Base-by-base conservation (phyloP, 1,140 invertebrate genomes). In the Bicyclus anynana region DNA sequence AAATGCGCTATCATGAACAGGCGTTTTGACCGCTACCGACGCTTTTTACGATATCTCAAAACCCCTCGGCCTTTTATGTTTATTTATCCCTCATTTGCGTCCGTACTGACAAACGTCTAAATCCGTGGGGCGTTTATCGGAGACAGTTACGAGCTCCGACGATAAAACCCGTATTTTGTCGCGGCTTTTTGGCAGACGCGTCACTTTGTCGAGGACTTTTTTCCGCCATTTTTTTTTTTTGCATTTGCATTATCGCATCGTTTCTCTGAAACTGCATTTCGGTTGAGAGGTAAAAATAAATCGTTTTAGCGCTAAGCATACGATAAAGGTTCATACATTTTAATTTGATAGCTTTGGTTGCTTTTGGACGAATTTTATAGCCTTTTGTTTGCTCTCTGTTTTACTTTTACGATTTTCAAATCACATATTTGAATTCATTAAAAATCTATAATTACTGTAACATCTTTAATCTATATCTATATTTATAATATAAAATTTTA, bases 161-260 rank as follows among this genome's bases (percentile, higher is more conserved):
- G 72, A 74, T 76, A 80, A 77, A 65, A 59, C 35, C 53, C 56
- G 54, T 63, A 65, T 65, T 77, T 71, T 71, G 65, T 69, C 58
- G 65, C 57, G 53, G 51, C 46, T 57, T 74, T 65, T 73, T 75
- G 72, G 68, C 74, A 74, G 55, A 56, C 56, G 55, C 56, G 62
- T 71, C 68, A 60, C 62, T 69, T 67, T 73, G 67, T 70, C 63
- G 46, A 44, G 44, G 37, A 35, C 66, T 65, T 59, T 53, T 72
- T 67, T 57, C n/a, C n/a, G n/a, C n/a, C n/a, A n/a, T n/a, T 57
- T 44, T 12, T 33, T 47, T 52, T 2, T 33, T 47, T 52, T 14
- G 18, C 27, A 62, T 65, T 67, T 53, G 65, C 65, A 64, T 67
- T 56, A 55, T 59, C 53, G 52, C 27, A 23, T 35, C 54, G 16